Evolutionary conservation across 2,113 vertebrate species (phyloP).

Genomic region (Heterochromis multidens): DNA sequence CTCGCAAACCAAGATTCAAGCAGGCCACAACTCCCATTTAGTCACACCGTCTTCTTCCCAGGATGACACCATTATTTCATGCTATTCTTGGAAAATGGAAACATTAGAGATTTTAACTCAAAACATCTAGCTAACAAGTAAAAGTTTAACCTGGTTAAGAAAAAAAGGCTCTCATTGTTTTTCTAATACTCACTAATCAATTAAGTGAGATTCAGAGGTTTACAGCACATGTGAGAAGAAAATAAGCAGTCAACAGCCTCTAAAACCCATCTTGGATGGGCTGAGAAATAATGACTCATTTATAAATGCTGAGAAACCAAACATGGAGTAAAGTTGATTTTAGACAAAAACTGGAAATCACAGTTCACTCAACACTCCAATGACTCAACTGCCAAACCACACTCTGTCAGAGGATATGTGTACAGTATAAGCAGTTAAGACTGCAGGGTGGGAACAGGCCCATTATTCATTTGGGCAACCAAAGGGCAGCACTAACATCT

Average conservation of each 20-base stretch:
- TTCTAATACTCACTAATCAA: neutral
- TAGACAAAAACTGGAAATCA: neutral
- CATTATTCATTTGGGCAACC: neutral
- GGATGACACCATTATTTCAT: neutral
- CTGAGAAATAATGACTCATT: neutral
- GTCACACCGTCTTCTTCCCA: neutral
- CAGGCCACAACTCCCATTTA: neutral
- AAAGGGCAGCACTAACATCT: constrained; percentile 8
- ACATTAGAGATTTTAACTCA: neutral
- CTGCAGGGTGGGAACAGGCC: neutral
- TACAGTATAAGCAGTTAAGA: neutral
- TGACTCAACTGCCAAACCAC: neutral
- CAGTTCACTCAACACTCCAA: neutral
- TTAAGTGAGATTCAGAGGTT: neutral
- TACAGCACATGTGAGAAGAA: neutral
- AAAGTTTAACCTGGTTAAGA: neutral
- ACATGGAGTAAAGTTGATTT: neutral
- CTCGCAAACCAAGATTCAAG: neutral
- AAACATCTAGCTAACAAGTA: neutral
- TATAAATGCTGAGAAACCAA: neutral
- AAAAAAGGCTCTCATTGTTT: neutral
- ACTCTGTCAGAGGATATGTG: neutral
- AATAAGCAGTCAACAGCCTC: neutral
- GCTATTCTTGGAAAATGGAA: neutral
- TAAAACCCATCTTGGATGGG: neutral